Conservation (phyloP, 2,113 vertebrate species). For the Callipepla squamata region DNA sequence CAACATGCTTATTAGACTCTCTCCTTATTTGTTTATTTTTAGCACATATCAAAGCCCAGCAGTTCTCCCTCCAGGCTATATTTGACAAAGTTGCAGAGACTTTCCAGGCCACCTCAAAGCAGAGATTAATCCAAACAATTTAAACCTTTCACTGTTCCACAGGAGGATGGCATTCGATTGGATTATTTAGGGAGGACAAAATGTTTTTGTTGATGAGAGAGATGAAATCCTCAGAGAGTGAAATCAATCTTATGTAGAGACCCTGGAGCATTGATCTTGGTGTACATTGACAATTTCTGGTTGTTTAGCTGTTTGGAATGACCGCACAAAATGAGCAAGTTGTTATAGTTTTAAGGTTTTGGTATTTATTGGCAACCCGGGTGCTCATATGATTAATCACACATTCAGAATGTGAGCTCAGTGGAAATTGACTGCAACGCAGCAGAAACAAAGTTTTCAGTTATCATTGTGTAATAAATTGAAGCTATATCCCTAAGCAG, state of each 20-base stretch:
- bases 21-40: conserved; percentile 36
- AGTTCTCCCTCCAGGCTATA: conserved; percentile 7
- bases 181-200: conserved; percentile 88
- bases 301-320: conserved; percentile 84
- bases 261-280: conserved; percentile 84
- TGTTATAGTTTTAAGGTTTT: conserved; percentile 82
- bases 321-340: conserved; percentile 84
- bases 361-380: conserved; percentile 86
- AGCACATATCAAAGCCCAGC: not conserved
- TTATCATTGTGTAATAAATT: conserved; percentile 79
- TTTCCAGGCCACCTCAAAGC: conserved; percentile 27
- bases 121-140: conserved; percentile 53
- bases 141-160: conserved; percentile 45
- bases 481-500: conserved; percentile 78
- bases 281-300: conserved; percentile 83
- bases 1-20: not conserved
- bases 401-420: conserved; percentile 80
- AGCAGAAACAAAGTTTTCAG: conserved; percentile 81
- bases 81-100: conserved; percentile 39
- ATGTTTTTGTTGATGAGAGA: conserved; percentile 88
- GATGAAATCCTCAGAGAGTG: conserved; percentile 87
- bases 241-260: conserved; percentile 86
- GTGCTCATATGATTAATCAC: conserved; percentile 90
- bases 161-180: conserved; percentile 78
- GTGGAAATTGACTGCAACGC: conserved; percentile 82